A percentile compares a stretch with the other conserved stretches of the same genome.
Evolutionary conservation across 2,888 invertebrate genomes (phyloP).

Genomic region (Pogonocherus hispidulus): DNA sequence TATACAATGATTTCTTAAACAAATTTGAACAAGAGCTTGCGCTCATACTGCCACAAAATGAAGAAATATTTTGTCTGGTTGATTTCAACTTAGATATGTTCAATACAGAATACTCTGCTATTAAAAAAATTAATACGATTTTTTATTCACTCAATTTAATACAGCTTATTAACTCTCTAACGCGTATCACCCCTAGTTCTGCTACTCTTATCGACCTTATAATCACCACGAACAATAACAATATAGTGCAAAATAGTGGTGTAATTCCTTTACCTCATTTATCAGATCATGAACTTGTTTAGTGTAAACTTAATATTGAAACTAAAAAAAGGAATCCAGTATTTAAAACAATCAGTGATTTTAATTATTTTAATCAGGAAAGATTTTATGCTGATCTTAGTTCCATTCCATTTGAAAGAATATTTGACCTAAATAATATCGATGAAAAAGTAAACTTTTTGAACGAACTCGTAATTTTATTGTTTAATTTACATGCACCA

Average conservation of each 20-base stretch:
- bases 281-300: no score
- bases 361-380: not conserved
- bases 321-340: not conserved
- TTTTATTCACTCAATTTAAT: no score
- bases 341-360: slow-evolving; percentile 8
- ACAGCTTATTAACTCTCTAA: no score
- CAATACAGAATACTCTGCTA: no score
- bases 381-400: no score
- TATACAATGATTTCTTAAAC: no score
- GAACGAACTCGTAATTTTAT: not conserved
- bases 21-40: not conserved
- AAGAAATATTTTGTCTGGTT: not conserved
- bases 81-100: not conserved
- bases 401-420: no score
- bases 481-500: not conserved
- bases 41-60: not conserved
- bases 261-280: not conserved
- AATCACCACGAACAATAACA: not conserved
- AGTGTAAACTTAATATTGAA: not conserved
- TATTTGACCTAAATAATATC: no score
- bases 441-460: slow-evolving; percentile 12
- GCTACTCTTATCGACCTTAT: slow-evolving; percentile 1
- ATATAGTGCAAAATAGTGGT: not conserved
- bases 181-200: no score
- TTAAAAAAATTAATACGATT: no score